These are phyloP conservation scores for Tanaodytes sp. DNA, from an alignment of 2,888 invertebrate genomes.

Conservation along the genomic window DNA sequence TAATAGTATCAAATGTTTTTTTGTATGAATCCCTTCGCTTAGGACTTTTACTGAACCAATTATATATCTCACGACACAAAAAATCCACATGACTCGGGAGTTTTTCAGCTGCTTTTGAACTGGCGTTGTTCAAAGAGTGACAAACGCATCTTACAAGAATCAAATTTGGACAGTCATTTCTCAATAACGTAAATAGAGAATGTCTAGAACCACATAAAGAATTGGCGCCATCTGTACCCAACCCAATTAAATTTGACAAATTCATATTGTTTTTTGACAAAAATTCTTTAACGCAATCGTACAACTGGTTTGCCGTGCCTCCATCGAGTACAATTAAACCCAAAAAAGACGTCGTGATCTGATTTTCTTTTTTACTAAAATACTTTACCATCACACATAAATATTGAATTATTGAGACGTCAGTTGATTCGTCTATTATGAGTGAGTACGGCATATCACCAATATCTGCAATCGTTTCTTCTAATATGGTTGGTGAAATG, in stretches of 20 bases:
- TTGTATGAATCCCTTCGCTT: constrained; percentile 10
- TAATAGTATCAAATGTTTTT: constrained; percentile 17
- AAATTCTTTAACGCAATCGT: constrained; percentile 1
- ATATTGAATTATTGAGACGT: neutral
- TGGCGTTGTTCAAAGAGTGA: constrained; percentile 53
- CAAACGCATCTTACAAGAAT: constrained; percentile 55
- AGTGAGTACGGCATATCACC: constrained; percentile 5
- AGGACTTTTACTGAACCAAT: constrained; percentile 13
- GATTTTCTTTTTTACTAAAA: neutral
- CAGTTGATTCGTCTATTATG: constrained; percentile 8
- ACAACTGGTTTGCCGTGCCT: constrained; percentile 23
- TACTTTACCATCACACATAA: constrained; percentile 2
- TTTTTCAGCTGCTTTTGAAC: constrained; percentile 46
- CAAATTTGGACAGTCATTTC: constrained; percentile 46
- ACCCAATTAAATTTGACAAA: constrained; percentile 45
- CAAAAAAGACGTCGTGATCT: constrained; percentile 31
- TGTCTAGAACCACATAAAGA: constrained; percentile 56
- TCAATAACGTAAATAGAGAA: constrained; percentile 55
- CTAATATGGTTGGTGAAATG: constrained; percentile 16
- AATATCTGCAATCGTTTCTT: constrained; percentile 13
- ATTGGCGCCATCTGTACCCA: constrained; percentile 59
- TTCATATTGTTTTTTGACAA: constrained; percentile 11
- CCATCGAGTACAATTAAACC: constrained; percentile 28
- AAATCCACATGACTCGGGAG: constrained; percentile 54
- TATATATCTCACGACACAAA: constrained; percentile 49